Conservation (phyloP, 2,113 vertebrate genomes). For the Cathartes aura region DNA sequence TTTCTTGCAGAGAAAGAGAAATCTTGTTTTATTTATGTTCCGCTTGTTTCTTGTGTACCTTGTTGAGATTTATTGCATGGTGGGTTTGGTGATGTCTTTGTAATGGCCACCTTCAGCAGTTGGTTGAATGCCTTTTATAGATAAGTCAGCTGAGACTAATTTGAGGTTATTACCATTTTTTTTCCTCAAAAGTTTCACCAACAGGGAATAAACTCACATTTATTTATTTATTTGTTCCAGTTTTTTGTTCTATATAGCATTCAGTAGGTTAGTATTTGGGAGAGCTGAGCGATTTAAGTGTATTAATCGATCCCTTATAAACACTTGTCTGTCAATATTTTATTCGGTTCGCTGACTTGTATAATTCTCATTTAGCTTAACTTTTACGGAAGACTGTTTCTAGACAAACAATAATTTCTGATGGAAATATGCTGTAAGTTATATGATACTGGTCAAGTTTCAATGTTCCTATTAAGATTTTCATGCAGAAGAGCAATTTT, state of each 20-base stretch:
- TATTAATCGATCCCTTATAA: not conserved
- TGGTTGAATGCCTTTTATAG: not conserved
- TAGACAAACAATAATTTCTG: conserved; percentile 24
- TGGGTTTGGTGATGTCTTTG: not conserved
- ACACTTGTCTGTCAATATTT: not conserved
- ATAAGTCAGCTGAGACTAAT: not conserved
- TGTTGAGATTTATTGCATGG: not conserved
- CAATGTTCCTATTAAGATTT: conserved; percentile 1
- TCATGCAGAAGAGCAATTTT: not conserved
- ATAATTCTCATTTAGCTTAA: not conserved
- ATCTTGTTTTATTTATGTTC: not conserved
- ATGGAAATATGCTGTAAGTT: not conserved
- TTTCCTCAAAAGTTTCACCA: not conserved
- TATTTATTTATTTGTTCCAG: too few relatives aligned
- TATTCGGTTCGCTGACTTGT: not conserved
- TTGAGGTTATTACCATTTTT: not conserved
- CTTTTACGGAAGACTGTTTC: conserved; percentile 46
- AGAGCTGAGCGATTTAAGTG: not conserved
- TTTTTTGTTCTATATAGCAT: not conserved
- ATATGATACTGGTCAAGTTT: conserved; percentile 1
- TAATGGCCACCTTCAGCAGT: not conserved
- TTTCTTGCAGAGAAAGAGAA: not conserved
- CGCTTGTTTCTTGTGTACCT: not conserved
- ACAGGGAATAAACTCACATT: not conserved
- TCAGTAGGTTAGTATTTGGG: not conserved